phyloP scores from a whole-genome alignment of 2,888 invertebrate genomes.

The Alentia gelatinosa region DNA sequence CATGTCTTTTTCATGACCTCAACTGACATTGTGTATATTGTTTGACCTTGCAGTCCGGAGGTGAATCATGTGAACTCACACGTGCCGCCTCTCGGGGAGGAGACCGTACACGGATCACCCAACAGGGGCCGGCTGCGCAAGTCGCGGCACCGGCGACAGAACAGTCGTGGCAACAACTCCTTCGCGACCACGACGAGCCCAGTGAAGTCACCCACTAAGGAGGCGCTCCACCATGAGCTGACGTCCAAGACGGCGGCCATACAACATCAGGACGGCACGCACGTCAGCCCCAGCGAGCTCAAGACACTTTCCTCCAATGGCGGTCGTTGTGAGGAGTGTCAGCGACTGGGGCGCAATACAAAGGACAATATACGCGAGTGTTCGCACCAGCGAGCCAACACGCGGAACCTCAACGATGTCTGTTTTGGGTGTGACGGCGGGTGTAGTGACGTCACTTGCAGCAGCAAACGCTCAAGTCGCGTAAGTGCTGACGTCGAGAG shows the following conservation, averaged over 20 bases:
- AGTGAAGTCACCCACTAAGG: slow-evolving; percentile 73
- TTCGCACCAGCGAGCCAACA: background rate
- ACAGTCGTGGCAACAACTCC: slow-evolving; percentile 71
- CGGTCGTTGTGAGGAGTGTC: background rate
- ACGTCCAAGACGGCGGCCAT: slow-evolving; percentile 67
- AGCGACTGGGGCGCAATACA: background rate
- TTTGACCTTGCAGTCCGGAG: slow-evolving; percentile 72
- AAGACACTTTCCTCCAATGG: slow-evolving; percentile 70
- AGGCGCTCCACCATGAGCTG: slow-evolving; percentile 71
- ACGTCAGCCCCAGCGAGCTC: slow-evolving; percentile 69
- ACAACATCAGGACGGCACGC: slow-evolving; percentile 66
- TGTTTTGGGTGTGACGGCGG: slow-evolving; percentile 79
- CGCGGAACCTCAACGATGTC: slow-evolving; percentile 76
- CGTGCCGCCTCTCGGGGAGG: slow-evolving; percentile 73
- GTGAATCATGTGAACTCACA: slow-evolving; percentile 64
- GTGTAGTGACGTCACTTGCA: slow-evolving; percentile 76
- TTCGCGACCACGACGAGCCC: background rate
- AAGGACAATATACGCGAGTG: background rate
- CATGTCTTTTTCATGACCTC: too few species aligned
- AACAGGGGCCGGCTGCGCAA: slow-evolving; percentile 76
- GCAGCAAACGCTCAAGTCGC: slow-evolving; percentile 72
- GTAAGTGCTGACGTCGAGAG: slow-evolving; percentile 74
- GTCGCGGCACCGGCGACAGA: slow-evolving; percentile 78
- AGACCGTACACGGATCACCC: slow-evolving; percentile 68
- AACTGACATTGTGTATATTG: too few species aligned